Percentiles rank a stretch among this genome's conserved stretches.
phyloP scores from a whole-genome alignment of 2,113 vertebrate genomes.

The Myanophis thanlyinensis region DNA sequence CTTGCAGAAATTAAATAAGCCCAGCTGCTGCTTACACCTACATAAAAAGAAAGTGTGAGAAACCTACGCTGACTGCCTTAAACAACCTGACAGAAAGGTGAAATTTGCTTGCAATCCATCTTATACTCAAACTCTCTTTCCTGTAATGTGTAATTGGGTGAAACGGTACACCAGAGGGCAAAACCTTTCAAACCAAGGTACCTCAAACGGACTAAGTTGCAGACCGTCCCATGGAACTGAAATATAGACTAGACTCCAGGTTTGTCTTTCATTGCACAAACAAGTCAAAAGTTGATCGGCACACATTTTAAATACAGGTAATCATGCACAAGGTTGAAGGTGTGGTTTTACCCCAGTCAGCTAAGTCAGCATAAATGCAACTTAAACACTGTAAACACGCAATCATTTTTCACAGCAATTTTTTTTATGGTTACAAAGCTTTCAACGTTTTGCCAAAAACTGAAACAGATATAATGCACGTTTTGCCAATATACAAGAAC shows the following conservation, averaged over 20 bases:
- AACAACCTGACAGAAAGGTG: background rate
- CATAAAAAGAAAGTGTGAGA: background rate
- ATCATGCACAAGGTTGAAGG: background rate
- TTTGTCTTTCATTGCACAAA: background rate
- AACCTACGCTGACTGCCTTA: background rate
- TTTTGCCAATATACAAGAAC: background rate
- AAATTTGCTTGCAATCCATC: background rate
- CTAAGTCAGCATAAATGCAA: slow-evolving; percentile 19
- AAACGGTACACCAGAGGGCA: background rate
- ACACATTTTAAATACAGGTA: background rate
- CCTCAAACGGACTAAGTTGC: background rate
- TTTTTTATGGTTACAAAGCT: background rate
- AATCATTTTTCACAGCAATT: background rate
- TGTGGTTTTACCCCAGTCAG: background rate
- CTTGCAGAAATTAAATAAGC: background rate
- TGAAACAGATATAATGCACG: background rate
- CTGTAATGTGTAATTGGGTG: background rate
- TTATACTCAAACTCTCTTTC: background rate
- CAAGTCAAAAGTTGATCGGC: background rate
- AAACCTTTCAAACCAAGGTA: background rate
- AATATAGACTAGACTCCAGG: background rate
- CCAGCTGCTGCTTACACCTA: background rate
- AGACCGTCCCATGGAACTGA: background rate
- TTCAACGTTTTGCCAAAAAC: background rate
- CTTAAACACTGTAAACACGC: background rate